These are phyloP conservation scores for Ernsta delagoae DNA, from an alignment of 2,888 invertebrate genomes.

Conservation along the genomic window DNA sequence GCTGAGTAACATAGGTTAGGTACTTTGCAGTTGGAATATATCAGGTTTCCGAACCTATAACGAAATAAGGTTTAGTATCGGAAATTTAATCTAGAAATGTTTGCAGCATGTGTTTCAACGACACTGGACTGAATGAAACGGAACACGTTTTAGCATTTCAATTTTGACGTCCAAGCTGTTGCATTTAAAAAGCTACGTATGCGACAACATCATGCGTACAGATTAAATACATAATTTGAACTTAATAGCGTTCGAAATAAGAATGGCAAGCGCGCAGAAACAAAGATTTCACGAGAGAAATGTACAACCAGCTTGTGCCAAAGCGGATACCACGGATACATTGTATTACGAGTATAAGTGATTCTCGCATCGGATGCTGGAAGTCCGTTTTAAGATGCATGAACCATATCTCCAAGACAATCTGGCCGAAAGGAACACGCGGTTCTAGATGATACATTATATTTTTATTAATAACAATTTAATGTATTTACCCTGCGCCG, in stretches of 20 bases:
- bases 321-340: slow-evolving; percentile 42
- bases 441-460: slow-evolving; percentile 6
- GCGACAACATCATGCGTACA: slow-evolving; percentile 29
- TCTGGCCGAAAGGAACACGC: neutral
- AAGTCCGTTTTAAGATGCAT: slow-evolving; percentile 32
- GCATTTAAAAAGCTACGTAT: slow-evolving; percentile 34
- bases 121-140: slow-evolving; percentile 57
- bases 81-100: slow-evolving; percentile 52
- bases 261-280: slow-evolving; percentile 39
- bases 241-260: slow-evolving; percentile 49
- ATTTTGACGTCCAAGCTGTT: slow-evolving; percentile 50
- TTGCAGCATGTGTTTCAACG: slow-evolving; percentile 62
- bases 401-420: slow-evolving; percentile 31
- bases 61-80: slow-evolving; percentile 71
- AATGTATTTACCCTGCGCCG: neutral
- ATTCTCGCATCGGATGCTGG: slow-evolving; percentile 18
- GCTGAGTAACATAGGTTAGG: slow-evolving; percentile 46
- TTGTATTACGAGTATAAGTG: slow-evolving; percentile 41
- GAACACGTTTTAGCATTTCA: slow-evolving; percentile 71
- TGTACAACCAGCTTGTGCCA: slow-evolving; percentile 52
- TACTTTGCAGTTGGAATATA: slow-evolving; percentile 49
- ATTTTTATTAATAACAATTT: slow-evolving; percentile 15
- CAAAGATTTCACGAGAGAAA: slow-evolving; percentile 41
- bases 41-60: slow-evolving; percentile 55
- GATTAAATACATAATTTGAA: slow-evolving; percentile 43